These are phyloP conservation scores for Actinopyga echinites DNA, from an alignment of 53 echinoderm and acorn worm species.

Conservation along the genomic window DNA sequence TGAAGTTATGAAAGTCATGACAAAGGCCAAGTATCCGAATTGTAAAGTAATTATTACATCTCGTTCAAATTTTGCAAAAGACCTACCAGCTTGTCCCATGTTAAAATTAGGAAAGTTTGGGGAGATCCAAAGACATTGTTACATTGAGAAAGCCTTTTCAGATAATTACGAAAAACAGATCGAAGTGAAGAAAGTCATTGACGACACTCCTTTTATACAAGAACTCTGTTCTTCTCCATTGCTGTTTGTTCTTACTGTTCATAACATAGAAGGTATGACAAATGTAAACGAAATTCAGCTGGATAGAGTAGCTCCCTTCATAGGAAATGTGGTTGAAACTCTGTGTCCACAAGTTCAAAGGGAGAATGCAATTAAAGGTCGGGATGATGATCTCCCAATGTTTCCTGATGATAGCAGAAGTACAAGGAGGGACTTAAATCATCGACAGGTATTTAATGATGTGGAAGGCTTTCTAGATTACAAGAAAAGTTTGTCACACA, in stretches of 20 bases:
- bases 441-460: too few species aligned
- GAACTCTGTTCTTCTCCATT: not conserved
- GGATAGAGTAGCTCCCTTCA: not conserved
- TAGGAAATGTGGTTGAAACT: not conserved
- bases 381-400: too few species aligned
- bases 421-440: too few species aligned
- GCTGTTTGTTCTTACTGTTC: not conserved
- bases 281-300: not conserved
- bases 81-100: not conserved
- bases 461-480: too few species aligned
- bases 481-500: too few species aligned
- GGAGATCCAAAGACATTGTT: not conserved
- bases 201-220: not conserved
- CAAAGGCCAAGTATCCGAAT: not conserved
- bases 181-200: not conserved
- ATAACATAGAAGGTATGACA: not conserved
- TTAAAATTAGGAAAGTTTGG: not conserved
- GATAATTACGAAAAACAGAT: not conserved
- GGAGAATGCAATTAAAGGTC: too few species aligned
- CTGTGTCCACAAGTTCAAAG: not conserved
- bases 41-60: not conserved
- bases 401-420: too few species aligned
- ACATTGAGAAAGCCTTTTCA: not conserved
- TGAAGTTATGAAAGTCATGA: conserved; percentile 5
- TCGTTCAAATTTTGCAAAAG: not conserved